phyloP scores from a whole-genome alignment of 2,113 vertebrate genomes.

The Solea solea region DNA sequence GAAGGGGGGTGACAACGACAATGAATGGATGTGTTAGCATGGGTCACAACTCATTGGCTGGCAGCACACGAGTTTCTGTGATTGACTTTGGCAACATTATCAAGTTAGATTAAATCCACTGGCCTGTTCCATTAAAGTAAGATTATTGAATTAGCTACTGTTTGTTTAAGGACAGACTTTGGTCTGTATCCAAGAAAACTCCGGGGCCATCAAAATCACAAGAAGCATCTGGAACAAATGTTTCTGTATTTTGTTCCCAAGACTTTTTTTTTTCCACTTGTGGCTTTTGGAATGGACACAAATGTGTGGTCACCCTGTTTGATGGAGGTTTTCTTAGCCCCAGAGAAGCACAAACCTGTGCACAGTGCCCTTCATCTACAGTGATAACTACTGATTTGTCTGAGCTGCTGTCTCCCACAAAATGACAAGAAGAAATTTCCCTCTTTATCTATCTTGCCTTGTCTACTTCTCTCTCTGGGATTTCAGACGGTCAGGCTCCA shows the following conservation, averaged over 20 bases:
- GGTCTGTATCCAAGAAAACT: constrained; percentile 6
- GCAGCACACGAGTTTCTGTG: too few relatives aligned
- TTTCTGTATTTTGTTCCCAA: constrained; percentile 7
- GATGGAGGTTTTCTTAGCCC: background rate
- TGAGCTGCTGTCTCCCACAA: constrained; percentile 17
- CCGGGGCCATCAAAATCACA: constrained; percentile 7
- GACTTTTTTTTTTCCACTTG: background rate
- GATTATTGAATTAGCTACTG: constrained; percentile 7
- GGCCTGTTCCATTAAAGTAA: constrained; percentile 3
- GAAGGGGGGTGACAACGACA: too few relatives aligned
- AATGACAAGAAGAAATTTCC: constrained; percentile 43
- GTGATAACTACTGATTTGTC: background rate
- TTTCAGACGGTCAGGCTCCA: constrained; percentile 30
- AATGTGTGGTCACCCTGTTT: constrained; percentile 1
- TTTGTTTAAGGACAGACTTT: constrained; percentile 7
- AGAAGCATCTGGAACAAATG: constrained; percentile 3
- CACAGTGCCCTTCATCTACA: too few relatives aligned
- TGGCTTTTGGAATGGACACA: constrained; percentile 18
- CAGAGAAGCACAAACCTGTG: background rate
- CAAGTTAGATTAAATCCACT: background rate
- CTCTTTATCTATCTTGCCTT: constrained; percentile 11
- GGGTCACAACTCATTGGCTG: too few relatives aligned
- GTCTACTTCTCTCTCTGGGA: constrained; percentile 28
- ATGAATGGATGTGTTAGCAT: too few relatives aligned
- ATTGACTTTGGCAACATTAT: constrained; percentile 6